Evolutionary conservation across 2,797 vertebrate species (phyloP), one percentile per base, ranked within the genome.

Genomic region (Oophaga sylvatica): DNA sequence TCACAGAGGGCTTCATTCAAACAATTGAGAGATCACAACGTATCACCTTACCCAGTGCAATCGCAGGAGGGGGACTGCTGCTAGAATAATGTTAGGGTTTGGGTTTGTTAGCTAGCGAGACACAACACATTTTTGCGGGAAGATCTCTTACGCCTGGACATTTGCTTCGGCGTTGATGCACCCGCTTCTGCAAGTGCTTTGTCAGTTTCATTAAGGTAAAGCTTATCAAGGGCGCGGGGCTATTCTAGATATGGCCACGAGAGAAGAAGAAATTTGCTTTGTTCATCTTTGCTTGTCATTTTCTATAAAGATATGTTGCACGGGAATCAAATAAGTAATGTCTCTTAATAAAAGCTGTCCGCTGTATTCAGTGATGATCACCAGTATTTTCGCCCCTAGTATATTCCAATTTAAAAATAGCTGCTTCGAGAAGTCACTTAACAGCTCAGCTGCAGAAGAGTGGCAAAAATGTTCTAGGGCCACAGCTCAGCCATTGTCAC

Each of bases 1-100:
- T 92, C 92, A 89, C 92, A 90, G 90, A 93, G 93, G 93, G 92
- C 91, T 93, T 92, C 90, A 94, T 93, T 94, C 93, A 93, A 94
- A 93, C 92, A 91, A 73, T 16, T 79, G 92, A 93, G 91, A 89
- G 87, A 92, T 92, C 90, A 85, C 81, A 87, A 90, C 53, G 68
- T 90, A 90, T 91, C 92, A 91, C 92, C 90, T 90, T 92, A 71
- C 91, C 45, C 84, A 45, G 20, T 45, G 91, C 91, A 92, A 95
- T 94, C 94, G 95, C 94, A 95, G 90, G 89, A 92, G 90, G 59
- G 90, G 93, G 87, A 83, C 90, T 89, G 85, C 81, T 85, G 84
- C 90, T 91, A 91, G 91, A 93, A 94, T 93, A 94, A 93, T 90
- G 90, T 92, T 92, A 91, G 91, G 92, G 93, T 91, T 20, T 29